These are phyloP conservation scores for Drosophila santomea DNA, from an alignment of 1,140 invertebrate species.

Conservation along the genomic window DNA sequence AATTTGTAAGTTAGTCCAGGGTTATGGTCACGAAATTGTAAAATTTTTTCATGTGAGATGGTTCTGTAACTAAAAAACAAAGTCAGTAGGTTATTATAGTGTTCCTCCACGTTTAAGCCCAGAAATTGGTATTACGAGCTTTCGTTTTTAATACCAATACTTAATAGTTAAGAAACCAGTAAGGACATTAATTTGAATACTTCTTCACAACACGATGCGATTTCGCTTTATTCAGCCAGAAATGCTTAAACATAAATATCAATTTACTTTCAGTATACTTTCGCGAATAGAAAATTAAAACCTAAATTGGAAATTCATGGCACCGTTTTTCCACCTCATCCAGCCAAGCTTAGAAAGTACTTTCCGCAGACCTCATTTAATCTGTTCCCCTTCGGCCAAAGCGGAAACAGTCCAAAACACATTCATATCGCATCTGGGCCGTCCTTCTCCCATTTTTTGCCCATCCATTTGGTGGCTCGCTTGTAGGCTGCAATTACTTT, in stretches of 20 bases:
- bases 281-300: conserved; percentile 3
- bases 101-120: no score
- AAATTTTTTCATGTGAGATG: no score
- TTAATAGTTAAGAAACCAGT: no score
- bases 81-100: no score
- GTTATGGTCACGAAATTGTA: not conserved
- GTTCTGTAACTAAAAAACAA: no score
- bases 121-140: no score
- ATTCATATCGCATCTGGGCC: conserved; percentile 44
- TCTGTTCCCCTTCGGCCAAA: conserved; percentile 12
- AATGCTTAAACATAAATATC: no score
- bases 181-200: no score
- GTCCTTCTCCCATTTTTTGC: not conserved
- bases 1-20: not conserved
- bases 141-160: no score
- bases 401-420: conserved; percentile 26
- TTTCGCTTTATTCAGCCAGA: no score
- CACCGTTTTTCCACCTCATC: conserved; percentile 17
- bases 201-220: no score
- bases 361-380: conserved; percentile 37
- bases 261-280: not conserved
- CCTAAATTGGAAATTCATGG: conserved; percentile 18
- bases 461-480: conserved; percentile 31
- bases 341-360: conserved; percentile 1
- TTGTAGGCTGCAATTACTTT: conserved; percentile 72